A percentile compares a stretch with the other conserved stretches of the same genome.
Conservation (phyloP, 2,797 vertebrate species). For the Cynodonichthys magdalenae region DNA sequence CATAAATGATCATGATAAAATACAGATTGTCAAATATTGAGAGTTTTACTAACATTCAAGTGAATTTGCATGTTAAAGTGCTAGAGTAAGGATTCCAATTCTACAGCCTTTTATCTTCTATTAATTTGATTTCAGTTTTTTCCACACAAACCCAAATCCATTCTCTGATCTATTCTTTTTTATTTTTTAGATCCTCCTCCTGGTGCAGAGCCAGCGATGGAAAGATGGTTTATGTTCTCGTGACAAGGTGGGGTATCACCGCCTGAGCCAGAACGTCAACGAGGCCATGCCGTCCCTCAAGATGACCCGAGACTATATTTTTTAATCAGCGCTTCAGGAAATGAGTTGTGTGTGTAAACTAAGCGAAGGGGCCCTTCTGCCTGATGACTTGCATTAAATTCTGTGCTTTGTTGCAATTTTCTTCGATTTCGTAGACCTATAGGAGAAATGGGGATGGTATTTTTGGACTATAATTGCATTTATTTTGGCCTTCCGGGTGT, state of each 20-base stretch:
- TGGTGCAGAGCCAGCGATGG: conserved; percentile 93
- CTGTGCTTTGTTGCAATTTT: conserved; percentile 42
- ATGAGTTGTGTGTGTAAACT: background rate
- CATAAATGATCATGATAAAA: no score
- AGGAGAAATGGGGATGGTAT: conserved; percentile 3
- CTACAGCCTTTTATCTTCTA: conserved; percentile 23
- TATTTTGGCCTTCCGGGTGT: conserved; percentile 14
- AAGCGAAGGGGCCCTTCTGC: conserved; percentile 10
- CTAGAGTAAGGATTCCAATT: conserved; percentile 10
- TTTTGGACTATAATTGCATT: conserved; percentile 11
- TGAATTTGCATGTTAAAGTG: conserved; percentile 14
- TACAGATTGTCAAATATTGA: background rate
- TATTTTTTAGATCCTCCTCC: conserved; percentile 84
- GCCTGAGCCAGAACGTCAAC: conserved; percentile 92
- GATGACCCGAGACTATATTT: conserved; percentile 94
- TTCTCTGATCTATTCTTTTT: background rate
- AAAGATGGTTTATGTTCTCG: conserved; percentile 91
- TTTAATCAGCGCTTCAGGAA: conserved; percentile 74
- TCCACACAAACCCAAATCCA: background rate
- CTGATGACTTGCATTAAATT: conserved; percentile 8
- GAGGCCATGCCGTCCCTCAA: conserved; percentile 97
- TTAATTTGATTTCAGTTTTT: conserved; percentile 19
- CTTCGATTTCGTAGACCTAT: conserved; percentile 25
- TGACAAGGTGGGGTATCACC: conserved; percentile 88
- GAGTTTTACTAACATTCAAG: conserved; percentile 3